These are phyloP conservation scores for Strix aluco DNA, from an alignment of 2,113 vertebrate species.

Conservation along the genomic window DNA sequence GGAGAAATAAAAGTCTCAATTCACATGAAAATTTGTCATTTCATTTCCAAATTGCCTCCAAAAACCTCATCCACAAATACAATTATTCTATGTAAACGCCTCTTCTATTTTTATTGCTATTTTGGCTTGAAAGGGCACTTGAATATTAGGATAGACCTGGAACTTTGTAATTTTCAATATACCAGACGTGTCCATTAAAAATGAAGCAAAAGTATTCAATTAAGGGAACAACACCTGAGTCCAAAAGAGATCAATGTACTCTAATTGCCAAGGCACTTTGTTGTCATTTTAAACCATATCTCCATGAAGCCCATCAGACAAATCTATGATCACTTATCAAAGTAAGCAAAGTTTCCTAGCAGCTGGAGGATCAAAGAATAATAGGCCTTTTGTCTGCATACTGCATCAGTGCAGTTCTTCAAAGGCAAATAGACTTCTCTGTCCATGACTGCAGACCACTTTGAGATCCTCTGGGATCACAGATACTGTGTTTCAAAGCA, in stretches of 20 bases:
- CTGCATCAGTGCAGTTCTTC: not conserved
- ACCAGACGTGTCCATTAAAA: not conserved
- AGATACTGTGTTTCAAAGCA: not conserved
- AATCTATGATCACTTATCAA: slow-evolving; percentile 13
- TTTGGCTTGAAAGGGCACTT: not conserved
- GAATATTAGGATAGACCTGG: not conserved
- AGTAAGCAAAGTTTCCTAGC: not conserved
- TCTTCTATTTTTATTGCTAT: not conserved
- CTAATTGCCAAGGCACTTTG: slow-evolving; percentile 4
- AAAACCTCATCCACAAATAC: not conserved
- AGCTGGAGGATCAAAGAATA: slow-evolving; percentile 17
- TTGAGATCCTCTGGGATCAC: not conserved
- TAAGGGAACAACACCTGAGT: not conserved
- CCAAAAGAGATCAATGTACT: not conserved
- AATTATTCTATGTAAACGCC: not conserved
- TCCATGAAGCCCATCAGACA: not conserved
- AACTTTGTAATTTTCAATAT: not conserved
- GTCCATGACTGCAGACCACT: not conserved
- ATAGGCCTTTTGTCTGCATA: not conserved
- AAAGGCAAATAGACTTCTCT: not conserved
- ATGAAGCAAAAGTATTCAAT: not conserved
- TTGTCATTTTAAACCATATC: slow-evolving; percentile 2
- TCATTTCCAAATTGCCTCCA: not conserved
- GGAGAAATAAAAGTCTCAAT: not conserved
- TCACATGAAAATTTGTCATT: not conserved